A percentile compares a stretch with the other conserved stretches of the same genome.
Conservation (phyloP, 23 tunicate species). For the Oikopleura dioica region DNA sequence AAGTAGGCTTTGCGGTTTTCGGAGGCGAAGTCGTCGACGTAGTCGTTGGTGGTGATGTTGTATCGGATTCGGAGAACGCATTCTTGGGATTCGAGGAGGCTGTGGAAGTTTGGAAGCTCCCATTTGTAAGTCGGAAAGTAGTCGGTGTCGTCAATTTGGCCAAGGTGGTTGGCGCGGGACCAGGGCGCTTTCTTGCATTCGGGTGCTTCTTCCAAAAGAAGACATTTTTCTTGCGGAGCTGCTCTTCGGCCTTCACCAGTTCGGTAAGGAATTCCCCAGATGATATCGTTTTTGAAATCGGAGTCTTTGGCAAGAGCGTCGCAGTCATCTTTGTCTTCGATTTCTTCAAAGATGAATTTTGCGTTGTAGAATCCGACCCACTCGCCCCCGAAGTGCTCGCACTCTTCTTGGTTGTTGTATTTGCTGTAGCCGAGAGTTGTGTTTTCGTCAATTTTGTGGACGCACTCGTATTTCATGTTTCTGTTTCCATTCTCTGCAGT, state of each 20-base stretch:
- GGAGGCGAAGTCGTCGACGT: background rate
- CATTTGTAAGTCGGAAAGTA: background rate
- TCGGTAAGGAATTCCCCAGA: background rate
- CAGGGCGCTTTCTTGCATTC: conserved; percentile 2
- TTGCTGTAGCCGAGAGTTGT: background rate
- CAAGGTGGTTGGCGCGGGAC: background rate
- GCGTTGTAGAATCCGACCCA: background rate
- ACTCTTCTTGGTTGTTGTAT: background rate
- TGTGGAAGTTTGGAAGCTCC: background rate
- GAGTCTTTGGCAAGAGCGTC: too few species aligned
- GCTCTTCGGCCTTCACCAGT: background rate
- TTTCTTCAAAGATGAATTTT: too few species aligned
- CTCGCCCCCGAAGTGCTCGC: background rate
- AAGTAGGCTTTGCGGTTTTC: background rate
- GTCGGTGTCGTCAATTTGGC: background rate
- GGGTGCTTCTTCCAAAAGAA: background rate
- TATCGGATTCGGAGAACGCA: background rate
- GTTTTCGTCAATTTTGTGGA: background rate
- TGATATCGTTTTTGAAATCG: background rate
- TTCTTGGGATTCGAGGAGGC: conserved; percentile 14
- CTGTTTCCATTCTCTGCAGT: background rate
- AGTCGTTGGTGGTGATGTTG: background rate
- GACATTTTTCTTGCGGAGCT: background rate
- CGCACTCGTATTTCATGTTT: background rate
- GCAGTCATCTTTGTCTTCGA: too few species aligned